Base-by-base conservation (phyloP, 2,113 vertebrate genomes). In the Trichomycterus rosablanca region DNA sequence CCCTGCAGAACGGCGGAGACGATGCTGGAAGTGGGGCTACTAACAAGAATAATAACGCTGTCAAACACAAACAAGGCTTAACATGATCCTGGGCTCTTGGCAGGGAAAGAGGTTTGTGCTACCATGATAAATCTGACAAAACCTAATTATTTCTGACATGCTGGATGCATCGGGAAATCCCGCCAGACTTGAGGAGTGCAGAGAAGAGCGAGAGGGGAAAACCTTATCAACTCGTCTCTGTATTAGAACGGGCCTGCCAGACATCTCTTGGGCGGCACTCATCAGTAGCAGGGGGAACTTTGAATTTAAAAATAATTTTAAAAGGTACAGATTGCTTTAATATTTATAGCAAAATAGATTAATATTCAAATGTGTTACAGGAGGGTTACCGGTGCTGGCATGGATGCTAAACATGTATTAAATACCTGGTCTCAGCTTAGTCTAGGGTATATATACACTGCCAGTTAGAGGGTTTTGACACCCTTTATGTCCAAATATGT, bases 131-230 rank as follows among this genome's bases (percentile, higher is more conserved):
- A 97, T 95, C 93, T 98, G 94, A 94, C 95, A 97, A 97, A 98
- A 97, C 90, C 93, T 98, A 96, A 97, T 97, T 97, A 97, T 97
- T 98, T 96, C 92, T 97, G 95, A 97, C 95, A 97, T 89, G 90
- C 96, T 89, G 92, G 94, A 97, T 94, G 93, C 93, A 95, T 96
- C 93, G 83, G 89, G 90, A 92, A 93, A 92, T 97, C 92, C 78
- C 90, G 78, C 77, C 74, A 87, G 87, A 86, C 81, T 81, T 16
- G 35, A 84, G 77, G 78, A 80, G 87, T 84, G 83, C 56, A 59
- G 85, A 86, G 82, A 68, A 67, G 77, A 71, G 71, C 30, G 56
- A 61, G 39, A 26, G 45, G 83, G 54, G 58, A 88, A 85, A 61
- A 86, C 86, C 89, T 91, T 94, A 93, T 93, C 92, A 93, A 93